Conservation (phyloP, 2,888 invertebrate genomes). For the Cryptocephalus moraei region DNA sequence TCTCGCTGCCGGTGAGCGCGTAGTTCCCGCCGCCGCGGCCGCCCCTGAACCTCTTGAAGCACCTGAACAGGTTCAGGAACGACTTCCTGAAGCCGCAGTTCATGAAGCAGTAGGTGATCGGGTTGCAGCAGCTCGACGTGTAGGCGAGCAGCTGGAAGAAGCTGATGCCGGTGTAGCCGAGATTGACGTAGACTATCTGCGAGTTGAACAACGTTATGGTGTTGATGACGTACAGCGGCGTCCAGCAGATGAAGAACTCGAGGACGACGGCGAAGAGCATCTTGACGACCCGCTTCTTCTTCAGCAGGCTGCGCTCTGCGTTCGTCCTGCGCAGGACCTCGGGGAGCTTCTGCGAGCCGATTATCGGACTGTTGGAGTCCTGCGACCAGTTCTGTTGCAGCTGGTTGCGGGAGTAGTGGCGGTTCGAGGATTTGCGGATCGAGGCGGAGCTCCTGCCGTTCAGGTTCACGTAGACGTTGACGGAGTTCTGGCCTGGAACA, state of each 20-base stretch:
- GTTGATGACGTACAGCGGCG: slow-evolving; percentile 51
- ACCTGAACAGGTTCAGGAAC: slow-evolving; percentile 49
- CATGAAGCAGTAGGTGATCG: slow-evolving; percentile 62
- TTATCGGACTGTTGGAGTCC: slow-evolving; percentile 19
- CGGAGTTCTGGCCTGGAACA: slow-evolving; percentile 33
- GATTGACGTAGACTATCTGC: slow-evolving; percentile 37
- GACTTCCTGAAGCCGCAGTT: slow-evolving; percentile 55
- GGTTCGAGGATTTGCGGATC: slow-evolving; percentile 21
- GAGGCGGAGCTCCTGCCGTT: slow-evolving; percentile 34
- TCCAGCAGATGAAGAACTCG: slow-evolving; percentile 65
- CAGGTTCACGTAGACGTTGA: slow-evolving; percentile 40
- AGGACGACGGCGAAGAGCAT: slow-evolving; percentile 59
- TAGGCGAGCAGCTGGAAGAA: slow-evolving; percentile 50
- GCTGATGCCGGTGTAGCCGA: slow-evolving; percentile 43
- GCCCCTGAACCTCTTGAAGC: slow-evolving; percentile 28
- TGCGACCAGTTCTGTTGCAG: slow-evolving; percentile 30
- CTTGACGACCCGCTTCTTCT: slow-evolving; percentile 44
- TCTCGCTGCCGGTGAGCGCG: slow-evolving; percentile 27
- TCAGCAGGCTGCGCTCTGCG: slow-evolving; percentile 40
- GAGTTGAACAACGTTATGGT: slow-evolving; percentile 46
- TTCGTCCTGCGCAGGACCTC: slow-evolving; percentile 34
- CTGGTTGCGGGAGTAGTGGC: slow-evolving; percentile 26
- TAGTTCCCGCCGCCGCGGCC: slow-evolving; percentile 17
- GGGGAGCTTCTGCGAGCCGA: slow-evolving; percentile 23
- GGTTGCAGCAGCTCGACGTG: slow-evolving; percentile 54